These are phyloP conservation scores for Achlya flavicornis DNA, from an alignment of 2,888 invertebrate genomes.

Conservation along the genomic window DNA sequence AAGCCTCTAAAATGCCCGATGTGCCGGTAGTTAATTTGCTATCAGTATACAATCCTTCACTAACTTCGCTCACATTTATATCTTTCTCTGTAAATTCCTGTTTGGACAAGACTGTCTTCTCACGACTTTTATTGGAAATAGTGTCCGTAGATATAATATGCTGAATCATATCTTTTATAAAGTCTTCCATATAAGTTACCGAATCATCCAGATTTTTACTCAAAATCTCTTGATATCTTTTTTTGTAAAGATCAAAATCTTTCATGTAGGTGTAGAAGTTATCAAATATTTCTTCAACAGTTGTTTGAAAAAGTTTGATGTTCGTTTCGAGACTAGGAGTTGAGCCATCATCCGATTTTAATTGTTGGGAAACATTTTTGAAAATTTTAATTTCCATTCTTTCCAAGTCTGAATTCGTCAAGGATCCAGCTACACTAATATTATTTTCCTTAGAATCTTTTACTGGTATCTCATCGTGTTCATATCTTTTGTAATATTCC, in stretches of 20 bases:
- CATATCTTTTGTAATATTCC: constrained; percentile 66
- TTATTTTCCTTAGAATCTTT: constrained; percentile 49
- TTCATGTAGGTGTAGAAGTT: constrained; percentile 64
- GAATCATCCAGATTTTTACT: constrained; percentile 57
- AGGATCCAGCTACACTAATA: constrained; percentile 30
- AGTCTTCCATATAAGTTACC: constrained; percentile 65
- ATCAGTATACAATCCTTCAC: constrained; percentile 10
- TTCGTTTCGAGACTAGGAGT: constrained; percentile 61
- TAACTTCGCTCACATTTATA: constrained; percentile 11
- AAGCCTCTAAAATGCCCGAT: constrained; percentile 49
- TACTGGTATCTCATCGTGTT: constrained; percentile 64
- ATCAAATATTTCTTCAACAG: constrained; percentile 69
- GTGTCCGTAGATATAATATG: constrained; percentile 64
- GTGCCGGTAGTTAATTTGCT: neutral
- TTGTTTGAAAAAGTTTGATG: constrained; percentile 66
- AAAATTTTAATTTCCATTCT: constrained; percentile 60
- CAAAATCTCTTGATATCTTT: constrained; percentile 66
- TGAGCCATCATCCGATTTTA: constrained; percentile 54
- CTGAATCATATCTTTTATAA: constrained; percentile 70
- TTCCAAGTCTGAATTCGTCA: constrained; percentile 64
- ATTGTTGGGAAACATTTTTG: constrained; percentile 58
- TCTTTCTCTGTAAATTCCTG: neutral
- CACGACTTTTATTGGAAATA: constrained; percentile 31
- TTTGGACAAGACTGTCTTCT: constrained; percentile 16
- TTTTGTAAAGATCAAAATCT: constrained; percentile 68